Base-by-base conservation (phyloP, 1,140 invertebrate genomes). In the Drosophila nasuta region DNA sequence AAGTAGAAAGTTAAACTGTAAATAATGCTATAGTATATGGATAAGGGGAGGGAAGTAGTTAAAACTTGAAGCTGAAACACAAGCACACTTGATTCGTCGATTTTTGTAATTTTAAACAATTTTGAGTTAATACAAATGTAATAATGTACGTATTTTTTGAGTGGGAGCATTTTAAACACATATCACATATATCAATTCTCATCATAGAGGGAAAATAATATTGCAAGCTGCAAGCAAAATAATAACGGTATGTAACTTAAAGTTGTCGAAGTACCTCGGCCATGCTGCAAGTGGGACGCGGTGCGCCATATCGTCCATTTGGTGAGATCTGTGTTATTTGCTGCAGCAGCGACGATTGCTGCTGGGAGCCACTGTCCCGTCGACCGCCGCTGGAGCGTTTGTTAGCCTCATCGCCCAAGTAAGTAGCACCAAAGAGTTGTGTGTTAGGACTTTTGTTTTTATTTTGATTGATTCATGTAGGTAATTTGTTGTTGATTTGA, bases 251-350 rank as follows among this genome's bases (percentile, higher is more conserved):
- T 8, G 0, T 3, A 5, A 25, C 11, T 46, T 33, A 11, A 28
- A 28, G 43, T 28, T 75, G 45, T 46, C 13, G 69, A 54, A 90
- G 71, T 94, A 95, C 95, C 93, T 95, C 94, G 65, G 94, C 95
- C 94, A 95, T 95, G 65, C 94, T 95, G 91, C 95, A 95, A 45
- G 93, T 93, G 69, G 95, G 95, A 78, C 94, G 93, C 20, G 93
- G 93, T 1, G 95, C 95, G 38, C 94, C 95, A 83, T 95, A 95
- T 77, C 95, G 93, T 68, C 95, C 92, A 46, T 83, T 77, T 57
- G 91, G 91, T 65, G 88, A 85, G 69, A 82, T 91, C 71, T 92
- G 91, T 75, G 91, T 85, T 62, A 91, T 76, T 81, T 91, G 89
- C 46, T 88, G 77, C 41, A 80, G 46, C 67, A 80, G 60, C 20